Percentiles rank a stretch among this genome's conserved stretches.
These are phyloP conservation scores for Cebus imitator DNA, from an alignment of 2,113 vertebrate genomes.

Conservation along the genomic window DNA sequence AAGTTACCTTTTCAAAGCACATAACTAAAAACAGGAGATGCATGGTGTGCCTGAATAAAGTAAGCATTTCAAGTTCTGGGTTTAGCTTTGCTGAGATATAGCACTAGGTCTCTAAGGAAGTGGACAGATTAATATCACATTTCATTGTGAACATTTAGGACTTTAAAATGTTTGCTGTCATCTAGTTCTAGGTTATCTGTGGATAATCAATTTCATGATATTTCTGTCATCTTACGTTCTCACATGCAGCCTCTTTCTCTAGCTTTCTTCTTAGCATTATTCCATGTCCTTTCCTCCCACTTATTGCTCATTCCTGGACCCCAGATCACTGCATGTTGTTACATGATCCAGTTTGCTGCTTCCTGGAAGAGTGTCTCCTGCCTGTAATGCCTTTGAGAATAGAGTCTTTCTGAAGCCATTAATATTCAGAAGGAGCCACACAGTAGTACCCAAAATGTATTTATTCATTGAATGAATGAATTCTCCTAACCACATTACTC, in stretches of 20 bases:
- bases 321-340: neutral
- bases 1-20: neutral
- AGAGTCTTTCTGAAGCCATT: neutral
- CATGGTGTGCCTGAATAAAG: neutral
- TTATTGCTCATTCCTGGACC: neutral
- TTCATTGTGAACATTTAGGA: neutral
- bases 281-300: neutral
- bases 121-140: neutral
- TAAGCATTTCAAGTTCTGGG: neutral
- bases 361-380: neutral
- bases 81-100: neutral
- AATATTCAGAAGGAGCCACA: neutral
- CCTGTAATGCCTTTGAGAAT: neutral
- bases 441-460: neutral
- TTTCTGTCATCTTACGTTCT: neutral
- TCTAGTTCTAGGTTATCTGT: neutral
- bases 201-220: neutral
- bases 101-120: neutral
- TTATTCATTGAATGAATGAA: conserved; percentile 32
- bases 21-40: neutral
- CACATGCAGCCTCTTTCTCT: neutral
- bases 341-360: neutral
- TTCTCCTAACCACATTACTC: neutral
- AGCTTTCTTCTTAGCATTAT: neutral
- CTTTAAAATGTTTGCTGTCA: neutral